phyloP scores from a whole-genome alignment of 2,888 invertebrate species.

The Galerucella pusilla region DNA sequence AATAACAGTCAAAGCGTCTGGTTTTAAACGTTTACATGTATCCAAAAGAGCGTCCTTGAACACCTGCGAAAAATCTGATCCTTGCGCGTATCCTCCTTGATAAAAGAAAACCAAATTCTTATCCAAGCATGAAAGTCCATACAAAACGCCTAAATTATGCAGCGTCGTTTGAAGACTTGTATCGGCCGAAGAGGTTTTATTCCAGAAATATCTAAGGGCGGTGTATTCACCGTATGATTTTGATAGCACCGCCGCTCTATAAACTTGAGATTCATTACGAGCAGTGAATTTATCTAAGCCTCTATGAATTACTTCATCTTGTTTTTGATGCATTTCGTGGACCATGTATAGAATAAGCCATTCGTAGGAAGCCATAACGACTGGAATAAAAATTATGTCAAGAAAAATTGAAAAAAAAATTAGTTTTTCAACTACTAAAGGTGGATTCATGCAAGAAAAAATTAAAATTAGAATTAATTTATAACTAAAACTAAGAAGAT shows the following conservation, averaged over 20 bases:
- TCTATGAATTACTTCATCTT: conserved; percentile 68
- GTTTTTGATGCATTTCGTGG: conserved; percentile 74
- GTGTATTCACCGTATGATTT: conserved; percentile 81
- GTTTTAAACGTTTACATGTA: conserved; percentile 77
- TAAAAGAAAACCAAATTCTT: conserved; percentile 73
- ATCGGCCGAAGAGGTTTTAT: conserved; percentile 62
- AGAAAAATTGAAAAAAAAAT: too few species aligned
- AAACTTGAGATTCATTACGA: conserved; percentile 81
- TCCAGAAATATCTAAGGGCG: conserved; percentile 68
- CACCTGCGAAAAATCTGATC: conserved; percentile 67
- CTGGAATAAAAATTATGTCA: conserved; percentile 66
- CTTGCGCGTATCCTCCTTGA: conserved; percentile 67
- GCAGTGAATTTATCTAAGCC: conserved; percentile 78
- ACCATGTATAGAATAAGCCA: conserved; percentile 87
- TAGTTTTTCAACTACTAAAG: too few species aligned
- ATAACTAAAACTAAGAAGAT: too few species aligned
- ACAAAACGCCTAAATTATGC: conserved; percentile 68
- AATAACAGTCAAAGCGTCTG: conserved; percentile 80
- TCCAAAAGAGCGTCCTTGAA: conserved; percentile 76
- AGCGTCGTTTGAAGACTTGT: conserved; percentile 61
- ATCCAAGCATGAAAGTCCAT: conserved; percentile 70
- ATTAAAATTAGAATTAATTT: too few species aligned
- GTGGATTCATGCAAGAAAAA: too few species aligned
- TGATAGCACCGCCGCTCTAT: conserved; percentile 79
- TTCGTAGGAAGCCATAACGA: conserved; percentile 77